Evolutionary conservation across 2,797 vertebrate genomes (phyloP).

Genomic region (Orientallactaga sibirica): DNA sequence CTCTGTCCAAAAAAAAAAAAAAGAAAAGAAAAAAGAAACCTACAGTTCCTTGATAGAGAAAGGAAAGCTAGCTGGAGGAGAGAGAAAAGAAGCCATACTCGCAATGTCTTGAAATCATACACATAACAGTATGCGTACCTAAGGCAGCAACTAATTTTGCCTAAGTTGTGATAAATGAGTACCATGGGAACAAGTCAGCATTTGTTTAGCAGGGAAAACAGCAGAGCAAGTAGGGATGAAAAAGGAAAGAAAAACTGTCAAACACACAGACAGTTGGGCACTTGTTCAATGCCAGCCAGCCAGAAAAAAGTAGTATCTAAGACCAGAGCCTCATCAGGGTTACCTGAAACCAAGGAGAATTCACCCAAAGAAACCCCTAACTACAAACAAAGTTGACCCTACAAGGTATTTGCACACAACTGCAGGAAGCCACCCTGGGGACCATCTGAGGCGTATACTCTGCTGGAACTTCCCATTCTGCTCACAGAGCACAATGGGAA

Average conservation of each 20-base stretch:
- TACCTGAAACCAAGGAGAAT: neutral
- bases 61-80: neutral
- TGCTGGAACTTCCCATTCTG: slow-evolving; percentile 23
- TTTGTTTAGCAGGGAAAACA: slow-evolving; percentile 23
- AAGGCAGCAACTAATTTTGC: slow-evolving; percentile 34
- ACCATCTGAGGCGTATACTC: neutral
- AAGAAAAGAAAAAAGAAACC: no score
- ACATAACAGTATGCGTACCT: neutral
- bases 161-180: slow-evolving; percentile 42
- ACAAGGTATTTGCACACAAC: neutral
- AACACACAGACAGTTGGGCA: neutral
- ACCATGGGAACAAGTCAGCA: slow-evolving; percentile 51
- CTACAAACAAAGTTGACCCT: neutral
- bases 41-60: slow-evolving; percentile 22
- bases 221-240: slow-evolving; percentile 6
- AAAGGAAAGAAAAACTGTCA: slow-evolving; percentile 45
- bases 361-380: neutral
- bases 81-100: neutral
- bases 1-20: no score
- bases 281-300: neutral
- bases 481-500: neutral
- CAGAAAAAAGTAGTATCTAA: slow-evolving; percentile 33
- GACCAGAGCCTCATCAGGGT: neutral
- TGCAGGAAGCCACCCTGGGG: neutral
- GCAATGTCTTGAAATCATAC: neutral